These are phyloP conservation scores for Mormoops blainvillei DNA, from an alignment of 2,113 vertebrate genomes.

Conservation along the genomic window DNA sequence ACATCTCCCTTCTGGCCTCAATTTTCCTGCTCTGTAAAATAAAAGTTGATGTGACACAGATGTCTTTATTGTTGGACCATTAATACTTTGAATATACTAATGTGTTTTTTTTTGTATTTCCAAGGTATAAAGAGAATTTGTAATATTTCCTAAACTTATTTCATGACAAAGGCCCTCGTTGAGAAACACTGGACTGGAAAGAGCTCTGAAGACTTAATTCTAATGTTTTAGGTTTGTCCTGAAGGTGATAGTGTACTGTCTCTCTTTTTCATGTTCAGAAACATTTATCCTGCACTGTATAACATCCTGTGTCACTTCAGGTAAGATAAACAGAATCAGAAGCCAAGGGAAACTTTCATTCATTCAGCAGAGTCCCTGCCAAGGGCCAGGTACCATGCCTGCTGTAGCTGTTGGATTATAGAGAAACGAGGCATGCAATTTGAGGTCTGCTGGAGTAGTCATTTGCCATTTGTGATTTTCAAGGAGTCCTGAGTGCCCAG, in stretches of 20 bases:
- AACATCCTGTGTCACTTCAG: background rate
- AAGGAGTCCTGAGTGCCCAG: background rate
- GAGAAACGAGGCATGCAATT: background rate
- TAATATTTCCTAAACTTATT: background rate
- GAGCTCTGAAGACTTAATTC: background rate
- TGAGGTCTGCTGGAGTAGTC: background rate
- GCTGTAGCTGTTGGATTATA: background rate
- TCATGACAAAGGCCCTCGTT: background rate
- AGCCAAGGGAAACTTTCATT: background rate
- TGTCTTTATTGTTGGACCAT: background rate
- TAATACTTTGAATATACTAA: background rate
- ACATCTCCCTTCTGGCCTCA: background rate
- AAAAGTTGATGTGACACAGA: background rate
- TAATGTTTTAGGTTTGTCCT: background rate
- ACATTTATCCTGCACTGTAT: background rate
- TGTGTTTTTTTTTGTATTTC: background rate
- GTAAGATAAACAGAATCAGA: background rate
- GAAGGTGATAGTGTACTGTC: no score
- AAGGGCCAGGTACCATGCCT: background rate
- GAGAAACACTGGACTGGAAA: background rate
- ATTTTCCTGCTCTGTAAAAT: background rate
- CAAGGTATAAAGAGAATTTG: background rate
- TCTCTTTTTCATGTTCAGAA: background rate
- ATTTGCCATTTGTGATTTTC: background rate
- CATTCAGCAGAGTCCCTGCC: background rate